Percentiles rank a stretch among this genome's conserved stretches.
Evolutionary conservation across 2,888 invertebrate genomes (phyloP).

Genomic region (Cantharis rustica): DNA sequence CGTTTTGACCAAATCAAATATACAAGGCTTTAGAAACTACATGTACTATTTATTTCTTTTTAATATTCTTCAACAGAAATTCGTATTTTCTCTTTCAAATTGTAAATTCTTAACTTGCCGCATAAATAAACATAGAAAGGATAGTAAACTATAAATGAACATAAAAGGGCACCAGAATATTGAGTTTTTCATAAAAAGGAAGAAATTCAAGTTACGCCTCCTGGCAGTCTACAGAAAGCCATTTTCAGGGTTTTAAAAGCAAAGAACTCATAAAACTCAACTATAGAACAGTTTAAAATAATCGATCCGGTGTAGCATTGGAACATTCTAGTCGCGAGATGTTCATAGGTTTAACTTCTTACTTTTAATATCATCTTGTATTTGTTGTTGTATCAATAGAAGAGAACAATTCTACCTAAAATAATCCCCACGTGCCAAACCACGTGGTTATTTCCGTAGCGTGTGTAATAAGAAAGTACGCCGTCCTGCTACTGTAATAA

Average conservation of each 20-base stretch:
- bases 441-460: slow-evolving; percentile 43
- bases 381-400: neutral
- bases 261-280: neutral
- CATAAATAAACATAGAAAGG: neutral
- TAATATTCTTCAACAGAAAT: too few species aligned
- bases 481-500: slow-evolving; percentile 34
- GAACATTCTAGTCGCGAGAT: neutral
- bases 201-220: neutral
- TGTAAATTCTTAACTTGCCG: neutral
- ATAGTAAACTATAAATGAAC: neutral
- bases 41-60: too few species aligned
- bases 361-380: neutral
- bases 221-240: neutral
- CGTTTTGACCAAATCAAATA: neutral
- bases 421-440: slow-evolving; percentile 41
- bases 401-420: slow-evolving; percentile 20
- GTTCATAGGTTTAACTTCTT: neutral
- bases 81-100: neutral
- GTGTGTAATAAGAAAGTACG: slow-evolving; percentile 35
- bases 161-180: neutral
- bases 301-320: neutral
- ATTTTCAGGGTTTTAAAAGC: neutral
- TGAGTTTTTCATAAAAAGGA: neutral
- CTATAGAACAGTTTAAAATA: neutral
- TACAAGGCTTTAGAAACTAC: too few species aligned